phyloP scores from a whole-genome alignment of 2,113 vertebrate genomes.

The Centropus bengalensis region DNA sequence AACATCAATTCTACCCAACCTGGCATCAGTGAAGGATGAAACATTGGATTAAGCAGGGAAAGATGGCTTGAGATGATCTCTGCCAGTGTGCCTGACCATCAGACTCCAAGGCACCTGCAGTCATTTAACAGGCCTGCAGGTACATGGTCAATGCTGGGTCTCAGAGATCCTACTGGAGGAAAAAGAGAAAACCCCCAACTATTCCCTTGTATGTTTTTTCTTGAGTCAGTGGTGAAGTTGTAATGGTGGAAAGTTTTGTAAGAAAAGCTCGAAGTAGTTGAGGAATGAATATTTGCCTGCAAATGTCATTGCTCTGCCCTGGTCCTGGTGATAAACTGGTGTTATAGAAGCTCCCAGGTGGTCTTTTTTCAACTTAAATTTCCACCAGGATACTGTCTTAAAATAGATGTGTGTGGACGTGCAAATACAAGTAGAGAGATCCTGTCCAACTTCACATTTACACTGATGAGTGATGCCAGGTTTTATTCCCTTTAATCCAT shows the following conservation, averaged over 20 bases:
- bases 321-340: background rate
- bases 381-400: background rate
- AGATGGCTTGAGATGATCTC: background rate
- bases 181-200: rapidly evolving
- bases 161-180: too few species aligned
- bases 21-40: rapidly evolving
- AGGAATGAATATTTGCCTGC: background rate
- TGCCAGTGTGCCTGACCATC: background rate
- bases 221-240: background rate
- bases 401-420: rapidly evolving
- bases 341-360: background rate
- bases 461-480: background rate
- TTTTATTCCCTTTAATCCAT: background rate
- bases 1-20: rapidly evolving
- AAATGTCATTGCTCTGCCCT: background rate
- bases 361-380: background rate
- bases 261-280: background rate
- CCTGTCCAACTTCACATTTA: background rate
- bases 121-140: rapidly evolving
- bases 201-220: rapidly evolving
- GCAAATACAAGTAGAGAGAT: background rate
- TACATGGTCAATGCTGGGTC: rapidly evolving
- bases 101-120: rapidly evolving
- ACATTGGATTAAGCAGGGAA: rapidly evolving
- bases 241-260: background rate